Evolutionary conservation across 2,797 vertebrate species (phyloP).

Genomic region (Cygnus olor): DNA sequence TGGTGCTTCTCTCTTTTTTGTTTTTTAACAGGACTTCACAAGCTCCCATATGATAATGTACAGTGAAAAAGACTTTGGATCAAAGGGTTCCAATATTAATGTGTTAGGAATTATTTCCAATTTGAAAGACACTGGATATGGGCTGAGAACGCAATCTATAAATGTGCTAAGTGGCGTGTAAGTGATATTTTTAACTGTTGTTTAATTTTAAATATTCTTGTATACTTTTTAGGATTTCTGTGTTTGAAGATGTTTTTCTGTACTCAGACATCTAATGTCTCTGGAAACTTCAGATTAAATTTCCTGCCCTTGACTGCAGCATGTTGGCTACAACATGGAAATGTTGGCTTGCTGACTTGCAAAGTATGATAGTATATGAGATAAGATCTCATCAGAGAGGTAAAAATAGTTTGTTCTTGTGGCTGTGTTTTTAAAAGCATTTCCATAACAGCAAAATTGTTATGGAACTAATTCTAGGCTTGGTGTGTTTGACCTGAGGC

Average conservation of each 20-base stretch:
- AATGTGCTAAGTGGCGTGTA: constrained; percentile 90
- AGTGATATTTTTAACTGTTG: constrained; percentile 71
- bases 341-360: neutral
- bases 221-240: neutral
- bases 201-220: neutral
- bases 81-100: constrained; percentile 83
- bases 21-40: constrained; percentile 84
- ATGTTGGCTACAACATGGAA: neutral
- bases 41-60: constrained; percentile 90
- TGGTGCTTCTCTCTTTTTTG: constrained; percentile 39
- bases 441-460: neutral
- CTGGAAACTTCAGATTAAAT: neutral
- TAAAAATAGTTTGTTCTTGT: neutral
- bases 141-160: constrained; percentile 88
- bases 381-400: neutral
- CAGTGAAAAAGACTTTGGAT: constrained; percentile 84
- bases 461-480: neutral
- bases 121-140: constrained; percentile 86
- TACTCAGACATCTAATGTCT: neutral
- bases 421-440: neutral
- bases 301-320: neutral
- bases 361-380: neutral
- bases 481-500: neutral
- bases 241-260: neutral
- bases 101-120: constrained; percentile 86